Evolutionary conservation across 1,140 invertebrate genomes (phyloP), one percentile per base, ranked within the genome.

Genomic region (Drosophila carrolli): DNA sequence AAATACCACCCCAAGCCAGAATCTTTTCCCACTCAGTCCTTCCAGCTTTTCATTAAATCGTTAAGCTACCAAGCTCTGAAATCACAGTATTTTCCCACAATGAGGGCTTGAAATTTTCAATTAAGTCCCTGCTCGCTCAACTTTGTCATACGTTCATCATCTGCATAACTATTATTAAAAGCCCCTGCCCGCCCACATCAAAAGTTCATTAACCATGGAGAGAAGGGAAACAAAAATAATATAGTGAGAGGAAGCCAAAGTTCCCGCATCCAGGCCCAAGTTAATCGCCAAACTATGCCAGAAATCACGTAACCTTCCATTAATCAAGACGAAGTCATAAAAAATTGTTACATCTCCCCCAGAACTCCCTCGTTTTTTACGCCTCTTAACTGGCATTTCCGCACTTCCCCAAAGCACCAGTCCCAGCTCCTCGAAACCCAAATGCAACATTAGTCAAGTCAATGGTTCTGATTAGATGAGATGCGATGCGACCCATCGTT

Each of bases 391-490:
- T 89, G 72, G 63, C 83, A 79, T 75, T 83, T 88, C 84, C 83
- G 83, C 83, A 89, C 75, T 73, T 62, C 48, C 27, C 32, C 63
- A 35, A 44, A 61, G 44, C 66, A 74, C 37, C 40, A 10, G 38
- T 3, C 29, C 13, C 35, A 8, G 10, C 53, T 55, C n/a, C 29
- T 43, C 65, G 37, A 14, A 44, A 68, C 8, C 37, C 80, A 73
- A 88, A 88, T 79, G 84, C 84, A 83, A 67, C 84, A 88, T 88
- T 88, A 89, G 79, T 88, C 80, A 85, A 86, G 66, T 83, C 76
- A 63, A 65, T 63, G 75, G 61, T 59, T 75, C 46, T 70, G 83
- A 88, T 88, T 89, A 88, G 79, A 81, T 66, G 43, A 62, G 63
- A 75, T 63, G 63, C 27, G 63, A 75, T 63, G 63, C 27, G 53